Percentiles rank a stretch among this genome's conserved stretches.
Conservation (phyloP, 2,888 invertebrate species). For the Patella depressa region DNA sequence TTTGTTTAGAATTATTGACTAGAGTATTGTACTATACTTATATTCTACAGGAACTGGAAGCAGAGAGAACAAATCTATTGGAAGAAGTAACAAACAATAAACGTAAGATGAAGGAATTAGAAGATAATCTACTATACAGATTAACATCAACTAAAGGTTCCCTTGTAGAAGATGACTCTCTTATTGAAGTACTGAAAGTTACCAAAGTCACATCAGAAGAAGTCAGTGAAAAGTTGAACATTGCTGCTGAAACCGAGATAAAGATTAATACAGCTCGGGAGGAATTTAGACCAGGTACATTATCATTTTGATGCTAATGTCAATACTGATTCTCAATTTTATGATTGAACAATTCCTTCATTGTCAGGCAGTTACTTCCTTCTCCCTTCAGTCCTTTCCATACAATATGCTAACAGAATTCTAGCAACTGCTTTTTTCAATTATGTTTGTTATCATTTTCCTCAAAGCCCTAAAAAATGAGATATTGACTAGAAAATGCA, state of each 20-base stretch:
- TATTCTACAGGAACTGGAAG: conserved; percentile 83
- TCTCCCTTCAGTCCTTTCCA: no score
- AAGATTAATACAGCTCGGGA: conserved; percentile 94
- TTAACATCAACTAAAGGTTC: conserved; percentile 94
- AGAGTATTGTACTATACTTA: not conserved
- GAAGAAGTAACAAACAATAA: conserved; percentile 98
- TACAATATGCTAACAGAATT: no score
- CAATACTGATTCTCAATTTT: no score
- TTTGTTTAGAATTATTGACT: not conserved
- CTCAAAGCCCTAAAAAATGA: not conserved
- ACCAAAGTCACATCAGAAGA: conserved; percentile 81
- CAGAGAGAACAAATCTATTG: conserved; percentile 91
- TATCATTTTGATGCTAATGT: no score
- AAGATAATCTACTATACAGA: conserved; percentile 91
- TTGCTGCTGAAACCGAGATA: conserved; percentile 92
- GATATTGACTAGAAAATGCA: not conserved
- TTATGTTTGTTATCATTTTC: no score
- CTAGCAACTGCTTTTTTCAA: no score
- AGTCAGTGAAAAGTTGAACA: conserved; percentile 92
- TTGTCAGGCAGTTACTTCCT: no score
- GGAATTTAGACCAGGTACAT: conserved; percentile 84
- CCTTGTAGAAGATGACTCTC: conserved; percentile 93
- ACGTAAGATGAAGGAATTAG: conserved; percentile 94
- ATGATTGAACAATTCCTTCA: no score
- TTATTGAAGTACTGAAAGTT: conserved; percentile 77